phyloP scores from a whole-genome alignment of 2,888 invertebrate species.

The Nasonia oneida region DNA sequence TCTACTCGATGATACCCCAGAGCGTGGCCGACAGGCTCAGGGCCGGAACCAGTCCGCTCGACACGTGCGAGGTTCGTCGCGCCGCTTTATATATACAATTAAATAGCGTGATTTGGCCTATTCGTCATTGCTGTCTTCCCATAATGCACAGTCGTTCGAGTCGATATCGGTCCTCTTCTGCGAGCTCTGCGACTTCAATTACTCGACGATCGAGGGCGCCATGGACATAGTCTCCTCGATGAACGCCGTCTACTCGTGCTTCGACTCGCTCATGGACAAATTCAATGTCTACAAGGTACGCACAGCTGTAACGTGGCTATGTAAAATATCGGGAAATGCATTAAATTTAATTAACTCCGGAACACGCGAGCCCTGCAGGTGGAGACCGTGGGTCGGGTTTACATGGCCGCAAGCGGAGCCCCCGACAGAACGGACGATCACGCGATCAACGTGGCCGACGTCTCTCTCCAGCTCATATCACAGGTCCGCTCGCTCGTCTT shows the following conservation, averaged over 20 bases:
- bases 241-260: slow-evolving; percentile 92
- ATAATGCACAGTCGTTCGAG: slow-evolving; percentile 84
- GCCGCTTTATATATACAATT: slow-evolving; percentile 75
- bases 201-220: slow-evolving; percentile 82
- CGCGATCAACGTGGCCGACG: slow-evolving; percentile 88
- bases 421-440: slow-evolving; percentile 89
- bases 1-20: slow-evolving; percentile 96
- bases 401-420: slow-evolving; percentile 95
- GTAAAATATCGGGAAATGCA: too few relatives aligned
- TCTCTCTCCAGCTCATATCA: slow-evolving; percentile 87
- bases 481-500: slow-evolving; percentile 85
- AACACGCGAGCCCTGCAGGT: slow-evolving; percentile 82
- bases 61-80: slow-evolving; percentile 90
- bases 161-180: slow-evolving; percentile 90
- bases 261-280: slow-evolving; percentile 91
- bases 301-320: neutral
- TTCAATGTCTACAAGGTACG: slow-evolving; percentile 93
- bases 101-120: neutral
- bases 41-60: slow-evolving; percentile 87
- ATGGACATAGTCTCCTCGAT: slow-evolving; percentile 92
- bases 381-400: slow-evolving; percentile 95
- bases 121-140: slow-evolving; percentile 57
- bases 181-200: slow-evolving; percentile 84
- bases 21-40: slow-evolving; percentile 90
- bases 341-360: neutral